Percentiles rank a stretch among this genome's conserved stretches.
Conservation (phyloP, 2,797 vertebrate species). For the Intellagama lesueurii region DNA sequence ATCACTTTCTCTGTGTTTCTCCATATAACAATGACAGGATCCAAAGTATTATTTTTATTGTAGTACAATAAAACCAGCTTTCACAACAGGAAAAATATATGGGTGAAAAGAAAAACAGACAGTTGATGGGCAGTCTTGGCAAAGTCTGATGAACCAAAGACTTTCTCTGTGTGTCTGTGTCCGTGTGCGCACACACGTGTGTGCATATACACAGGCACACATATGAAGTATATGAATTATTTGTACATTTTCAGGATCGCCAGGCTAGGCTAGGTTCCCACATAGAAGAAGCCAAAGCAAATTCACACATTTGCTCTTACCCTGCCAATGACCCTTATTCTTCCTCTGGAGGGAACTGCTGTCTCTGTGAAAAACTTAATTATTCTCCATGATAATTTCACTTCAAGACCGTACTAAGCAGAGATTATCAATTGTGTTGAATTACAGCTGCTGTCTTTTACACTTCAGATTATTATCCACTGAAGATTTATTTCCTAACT, state of each 20-base stretch:
- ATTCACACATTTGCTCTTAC: slow-evolving; percentile 22
- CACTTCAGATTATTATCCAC: slow-evolving; percentile 71
- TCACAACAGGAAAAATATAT: slow-evolving; percentile 51
- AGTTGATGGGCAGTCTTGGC: too few relatives aligned
- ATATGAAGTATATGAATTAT: slow-evolving; percentile 34
- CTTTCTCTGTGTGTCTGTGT: background rate
- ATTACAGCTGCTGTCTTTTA: slow-evolving; percentile 71
- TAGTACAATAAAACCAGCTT: slow-evolving; percentile 49
- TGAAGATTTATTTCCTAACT: slow-evolving; percentile 76
- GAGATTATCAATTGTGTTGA: slow-evolving; percentile 67
- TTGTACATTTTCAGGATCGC: background rate
- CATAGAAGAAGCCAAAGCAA: slow-evolving; percentile 24
- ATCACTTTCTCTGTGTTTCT: slow-evolving; percentile 50
- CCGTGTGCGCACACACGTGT: too few relatives aligned
- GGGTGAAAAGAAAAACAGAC: background rate
- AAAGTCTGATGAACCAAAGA: too few relatives aligned
- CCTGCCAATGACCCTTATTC: slow-evolving; percentile 57
- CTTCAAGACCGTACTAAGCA: slow-evolving; percentile 53
- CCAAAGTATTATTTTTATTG: slow-evolving; percentile 49
- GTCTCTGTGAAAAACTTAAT: slow-evolving; percentile 65
- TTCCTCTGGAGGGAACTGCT: slow-evolving; percentile 61
- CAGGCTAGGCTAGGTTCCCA: background rate
- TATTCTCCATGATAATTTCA: slow-evolving; percentile 63
- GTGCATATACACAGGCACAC: too few relatives aligned
- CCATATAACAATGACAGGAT: slow-evolving; percentile 45